phyloP scores from a whole-genome alignment of 2,888 invertebrate species.

The Drosophila multiciliata region DNA sequence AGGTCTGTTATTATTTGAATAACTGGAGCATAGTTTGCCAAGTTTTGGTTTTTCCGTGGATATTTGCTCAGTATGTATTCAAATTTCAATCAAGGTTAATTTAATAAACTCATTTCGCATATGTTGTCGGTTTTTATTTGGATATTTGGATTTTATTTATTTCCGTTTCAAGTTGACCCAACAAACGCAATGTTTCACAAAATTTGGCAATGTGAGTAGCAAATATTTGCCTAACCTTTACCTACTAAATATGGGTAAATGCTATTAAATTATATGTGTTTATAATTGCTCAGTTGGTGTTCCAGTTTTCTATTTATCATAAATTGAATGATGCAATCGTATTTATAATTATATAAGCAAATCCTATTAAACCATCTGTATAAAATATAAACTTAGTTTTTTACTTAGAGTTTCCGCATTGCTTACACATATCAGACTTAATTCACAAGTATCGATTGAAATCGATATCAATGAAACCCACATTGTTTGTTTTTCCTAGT shows the following conservation, averaged over 20 bases:
- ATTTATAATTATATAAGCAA: background rate
- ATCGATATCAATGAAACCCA: background rate
- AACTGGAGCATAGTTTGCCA: background rate
- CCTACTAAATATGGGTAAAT: no score
- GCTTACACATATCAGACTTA: background rate
- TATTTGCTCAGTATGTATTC: no score
- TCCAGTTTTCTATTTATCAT: background rate
- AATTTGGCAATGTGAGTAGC: no score
- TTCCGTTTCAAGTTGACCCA: no score
- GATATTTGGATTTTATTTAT: background rate
- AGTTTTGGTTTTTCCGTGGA: background rate
- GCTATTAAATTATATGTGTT: no score
- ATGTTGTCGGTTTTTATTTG: background rate
- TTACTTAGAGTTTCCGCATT: background rate
- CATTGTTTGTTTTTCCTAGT: background rate
- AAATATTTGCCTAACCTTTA: no score
- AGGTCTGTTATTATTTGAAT: background rate
- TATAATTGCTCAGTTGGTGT: background rate
- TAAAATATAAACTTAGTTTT: background rate
- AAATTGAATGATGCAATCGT: background rate
- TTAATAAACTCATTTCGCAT: no score
- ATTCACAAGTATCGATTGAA: background rate
- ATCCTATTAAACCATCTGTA: background rate
- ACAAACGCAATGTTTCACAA: no score
- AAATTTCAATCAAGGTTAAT: no score